Base-by-base conservation (phyloP, 2,113 vertebrate species). In the Lagopus muta region DNA sequence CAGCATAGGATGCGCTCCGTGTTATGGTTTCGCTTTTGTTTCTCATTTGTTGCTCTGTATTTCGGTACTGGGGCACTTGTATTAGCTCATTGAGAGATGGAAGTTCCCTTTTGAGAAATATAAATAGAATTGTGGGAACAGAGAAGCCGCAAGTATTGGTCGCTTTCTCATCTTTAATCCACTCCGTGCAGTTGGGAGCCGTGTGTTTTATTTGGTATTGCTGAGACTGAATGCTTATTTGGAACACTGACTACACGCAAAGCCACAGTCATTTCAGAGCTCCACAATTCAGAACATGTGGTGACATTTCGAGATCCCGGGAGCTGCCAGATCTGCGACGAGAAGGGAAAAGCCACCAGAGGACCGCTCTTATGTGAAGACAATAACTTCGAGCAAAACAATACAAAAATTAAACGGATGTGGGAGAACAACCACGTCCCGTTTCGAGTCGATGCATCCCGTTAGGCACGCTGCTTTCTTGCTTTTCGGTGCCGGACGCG, bases 201-300 rank as follows among this genome's bases (percentile, higher is more conserved):
- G 25, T 64, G 65, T 85, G 82, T 92, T 93, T 94, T 92, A 92
- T 89, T 93, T 88, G 79, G 87, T 30, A 69, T 47, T 50, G 87
- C 93, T 64, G 89, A 71, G 94, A 93, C 85, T 72, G 89, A 93
- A 28, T 6, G 52, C 79, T 95, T 92, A 88, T 95, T 96, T 94
- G 88, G 93, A 94, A 94, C 85, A 74, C 65, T 86, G 95, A 78
- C 91, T 95, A 71, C 80, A 81, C 64, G 93, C 69, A 71, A 71
- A 94, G 45, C 93, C 88, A 78, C 91, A 94, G 48, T 22, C 62
- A 90, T 94, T 88, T 81, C 0, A 0, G 70, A 87, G 89, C 61
- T 86, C 76, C 90, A 50, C 95, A 91, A 93, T 91, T 83, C 58
- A 54, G 90, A 96, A 95, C 93, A 95, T 88, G 96, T 94, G 95